Evolutionary conservation across 2,888 invertebrate genomes (phyloP), one percentile per base, ranked within the genome.

Genomic region (Andrena flavipes): DNA sequence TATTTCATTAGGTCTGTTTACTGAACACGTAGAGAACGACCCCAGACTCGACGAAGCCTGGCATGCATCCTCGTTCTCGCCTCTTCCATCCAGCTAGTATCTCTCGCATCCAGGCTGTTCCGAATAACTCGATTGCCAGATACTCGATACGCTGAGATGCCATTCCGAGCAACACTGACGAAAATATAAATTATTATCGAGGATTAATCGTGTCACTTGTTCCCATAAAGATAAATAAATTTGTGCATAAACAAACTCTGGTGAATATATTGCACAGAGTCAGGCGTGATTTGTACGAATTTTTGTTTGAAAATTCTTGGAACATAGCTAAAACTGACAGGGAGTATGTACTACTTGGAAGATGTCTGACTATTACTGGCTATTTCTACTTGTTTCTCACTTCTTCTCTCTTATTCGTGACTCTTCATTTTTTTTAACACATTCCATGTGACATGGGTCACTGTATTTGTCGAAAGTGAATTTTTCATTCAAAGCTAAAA

Each of bases 111-210:
- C 97, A 97, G 8, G 96, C 96, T 82, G 96, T 96, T 0, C 97
- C 97, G 80, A 98, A 95, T 95, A 96, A 96, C 93, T 98, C 97
- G 83, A 97, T 95, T 1, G 96, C 95, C 8, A 98, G 94, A 89
- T 96, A 97, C 94, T 99, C 98, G 56, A 98, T 96, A 74, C 99
- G 95, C 95, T 99, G 98, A 0, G 99, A 99, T 6, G 99, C 98
- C 90, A 98, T 95, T 63, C 99, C 99, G 67, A 99, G 95, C 79
- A 99, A 95, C 95, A 97, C 99, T 42, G 42, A 42, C 42, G 42
- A 42, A 42, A 42, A 42, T 42, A 42, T 42, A 4, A 42, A 42
- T 16, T 16, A 16, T 42, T 16, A 16, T 42, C 42, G 1, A 16
- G 4, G 42, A 42, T 42, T 42, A 42, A 16, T 42, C 13, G 42